These are phyloP conservation scores for Jordanella pulchra DNA, from an alignment of 2,797 vertebrate species.

Conservation along the genomic window DNA sequence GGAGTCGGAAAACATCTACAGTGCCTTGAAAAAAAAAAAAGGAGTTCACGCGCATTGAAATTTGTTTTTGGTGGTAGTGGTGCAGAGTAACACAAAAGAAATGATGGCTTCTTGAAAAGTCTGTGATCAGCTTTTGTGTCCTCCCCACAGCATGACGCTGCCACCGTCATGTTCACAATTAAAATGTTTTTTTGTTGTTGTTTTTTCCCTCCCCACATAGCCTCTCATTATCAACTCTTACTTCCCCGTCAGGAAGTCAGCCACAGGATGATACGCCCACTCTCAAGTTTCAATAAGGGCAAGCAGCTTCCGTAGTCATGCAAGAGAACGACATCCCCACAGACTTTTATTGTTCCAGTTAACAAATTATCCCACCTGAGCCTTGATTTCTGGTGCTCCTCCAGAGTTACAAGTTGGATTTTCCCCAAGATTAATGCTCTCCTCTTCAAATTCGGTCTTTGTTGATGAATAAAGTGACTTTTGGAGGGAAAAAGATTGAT, in stretches of 20 bases:
- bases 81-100: background rate
- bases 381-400: background rate
- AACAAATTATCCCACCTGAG: background rate
- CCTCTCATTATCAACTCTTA: too few species aligned
- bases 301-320: background rate
- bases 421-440: too few species aligned
- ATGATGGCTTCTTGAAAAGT: too few species aligned
- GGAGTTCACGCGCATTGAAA: background rate
- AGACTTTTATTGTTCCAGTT: background rate
- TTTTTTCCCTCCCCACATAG: too few species aligned
- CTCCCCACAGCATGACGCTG: background rate
- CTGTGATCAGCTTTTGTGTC: too few species aligned
- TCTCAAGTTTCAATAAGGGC: background rate
- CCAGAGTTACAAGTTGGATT: too few species aligned
- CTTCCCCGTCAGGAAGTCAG: too few species aligned
- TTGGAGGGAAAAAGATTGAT: too few species aligned
- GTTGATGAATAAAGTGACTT: background rate
- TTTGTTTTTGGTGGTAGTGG: background rate
- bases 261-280: background rate
- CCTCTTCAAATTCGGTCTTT: background rate
- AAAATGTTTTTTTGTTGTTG: too few species aligned
- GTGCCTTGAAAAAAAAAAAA: background rate
- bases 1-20: background rate
- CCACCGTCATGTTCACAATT: too few species aligned
- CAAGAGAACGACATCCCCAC: background rate